Percentiles rank a stretch among this genome's conserved stretches.
Evolutionary conservation across 2,113 vertebrate species (phyloP).

Genomic region (Psilopogon haemacephalus): DNA sequence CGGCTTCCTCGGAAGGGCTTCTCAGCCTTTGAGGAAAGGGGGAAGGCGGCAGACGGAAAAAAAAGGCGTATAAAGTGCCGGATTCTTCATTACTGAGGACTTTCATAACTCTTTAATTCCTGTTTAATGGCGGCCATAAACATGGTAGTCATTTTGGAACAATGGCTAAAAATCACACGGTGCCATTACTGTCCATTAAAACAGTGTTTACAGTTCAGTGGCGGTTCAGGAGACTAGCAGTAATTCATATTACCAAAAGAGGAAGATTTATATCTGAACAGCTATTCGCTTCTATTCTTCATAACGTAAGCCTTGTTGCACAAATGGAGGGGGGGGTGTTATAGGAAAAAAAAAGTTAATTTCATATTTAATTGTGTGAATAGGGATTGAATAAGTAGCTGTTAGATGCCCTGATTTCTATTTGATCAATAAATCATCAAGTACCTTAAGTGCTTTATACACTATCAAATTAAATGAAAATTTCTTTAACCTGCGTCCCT

Average conservation of each 20-base stretch:
- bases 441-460: slow-evolving; percentile 79
- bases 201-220: slow-evolving; percentile 81
- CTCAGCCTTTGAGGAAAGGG: background rate
- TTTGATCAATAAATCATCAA: slow-evolving; percentile 84
- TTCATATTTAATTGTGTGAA: slow-evolving; percentile 71
- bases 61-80: slow-evolving; percentile 63
- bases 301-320: slow-evolving; percentile 28
- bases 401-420: slow-evolving; percentile 76
- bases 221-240: slow-evolving; percentile 66
- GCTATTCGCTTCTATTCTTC: slow-evolving; percentile 41
- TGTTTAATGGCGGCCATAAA: slow-evolving; percentile 80
- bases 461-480: slow-evolving; percentile 81
- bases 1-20: background rate
- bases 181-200: slow-evolving; percentile 82
- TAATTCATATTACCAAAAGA: slow-evolving; percentile 72
- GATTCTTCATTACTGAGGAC: slow-evolving; percentile 75
- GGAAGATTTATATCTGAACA: slow-evolving; percentile 71
- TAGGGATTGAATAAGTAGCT: slow-evolving; percentile 77
- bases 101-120: slow-evolving; percentile 83
- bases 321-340: slow-evolving; percentile 44
- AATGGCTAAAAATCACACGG: slow-evolving; percentile 81
- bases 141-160: slow-evolving; percentile 78
- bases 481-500: slow-evolving; percentile 78
- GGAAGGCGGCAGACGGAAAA: background rate
- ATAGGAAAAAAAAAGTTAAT: slow-evolving; percentile 41